Conservation (phyloP, 64 coral and sea anemone species). For the Montipora efflorescens region DNA sequence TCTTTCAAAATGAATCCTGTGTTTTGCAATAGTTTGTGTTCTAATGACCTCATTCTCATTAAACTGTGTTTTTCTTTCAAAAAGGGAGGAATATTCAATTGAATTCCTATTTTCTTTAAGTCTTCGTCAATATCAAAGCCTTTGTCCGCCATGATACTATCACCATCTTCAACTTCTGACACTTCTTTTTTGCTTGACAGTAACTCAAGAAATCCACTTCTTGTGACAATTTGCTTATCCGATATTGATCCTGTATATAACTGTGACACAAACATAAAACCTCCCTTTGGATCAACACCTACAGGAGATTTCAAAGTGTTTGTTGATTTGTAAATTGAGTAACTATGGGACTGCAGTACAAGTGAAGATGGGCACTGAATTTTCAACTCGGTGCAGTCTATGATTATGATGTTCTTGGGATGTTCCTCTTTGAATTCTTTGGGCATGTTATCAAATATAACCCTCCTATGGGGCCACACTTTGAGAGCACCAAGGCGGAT, state of each 20-base stretch:
- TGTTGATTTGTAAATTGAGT: conserved; percentile 46
- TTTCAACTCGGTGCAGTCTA: conserved; percentile 53
- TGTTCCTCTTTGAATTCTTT: neutral
- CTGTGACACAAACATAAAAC: neutral
- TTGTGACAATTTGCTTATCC: conserved; percentile 47
- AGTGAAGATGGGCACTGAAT: conserved; percentile 57
- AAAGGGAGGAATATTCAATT: conserved; percentile 49
- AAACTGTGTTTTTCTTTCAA: conserved; percentile 3
- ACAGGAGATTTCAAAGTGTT: conserved; percentile 46
- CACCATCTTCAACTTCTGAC: too few species aligned
- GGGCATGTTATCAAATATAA: conserved; percentile 49
- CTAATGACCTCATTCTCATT: conserved; percentile 22
- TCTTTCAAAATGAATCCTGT: conserved; percentile 17
- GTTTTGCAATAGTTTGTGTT: conserved; percentile 45
- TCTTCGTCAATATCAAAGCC: conserved; percentile 17
- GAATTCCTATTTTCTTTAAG: conserved; percentile 11
- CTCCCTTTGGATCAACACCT: conserved; percentile 56
- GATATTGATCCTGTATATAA: conserved; percentile 16
- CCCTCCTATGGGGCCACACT: conserved; percentile 66
- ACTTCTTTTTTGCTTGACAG: conserved; percentile 11
- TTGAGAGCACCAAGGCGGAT: conserved; percentile 45
- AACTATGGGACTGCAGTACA: conserved; percentile 43
- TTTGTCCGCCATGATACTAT: too few species aligned
- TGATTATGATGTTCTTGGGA: conserved; percentile 59
- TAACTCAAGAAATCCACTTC: conserved; percentile 66